Conservation (phyloP, 1,140 invertebrate species). For the Aphaenogaster rudis region DNA sequence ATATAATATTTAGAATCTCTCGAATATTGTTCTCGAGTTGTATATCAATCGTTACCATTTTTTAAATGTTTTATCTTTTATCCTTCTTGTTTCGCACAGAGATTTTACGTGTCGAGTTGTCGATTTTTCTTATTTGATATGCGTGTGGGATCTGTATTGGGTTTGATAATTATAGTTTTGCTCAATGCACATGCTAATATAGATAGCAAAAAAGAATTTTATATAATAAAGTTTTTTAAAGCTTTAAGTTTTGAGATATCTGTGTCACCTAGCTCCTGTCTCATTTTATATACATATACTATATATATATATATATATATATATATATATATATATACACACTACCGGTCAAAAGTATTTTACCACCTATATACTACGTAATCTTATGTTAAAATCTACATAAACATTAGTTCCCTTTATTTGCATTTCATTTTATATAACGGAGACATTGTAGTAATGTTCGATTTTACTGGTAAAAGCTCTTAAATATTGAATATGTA, state of each 20-base stretch:
- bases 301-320: too few species aligned
- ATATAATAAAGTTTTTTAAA: not conserved
- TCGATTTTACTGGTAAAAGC: too few species aligned
- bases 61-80: not conserved
- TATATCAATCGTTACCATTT: not conserved
- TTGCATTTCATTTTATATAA: too few species aligned
- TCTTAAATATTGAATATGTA: too few species aligned
- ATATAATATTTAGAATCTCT: not conserved
- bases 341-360: too few species aligned
- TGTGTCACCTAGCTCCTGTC: not conserved
- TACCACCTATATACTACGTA: too few species aligned
- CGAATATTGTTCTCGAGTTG: not conserved
- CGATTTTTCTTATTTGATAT: not conserved
- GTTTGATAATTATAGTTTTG: not conserved
- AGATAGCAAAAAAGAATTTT: not conserved
- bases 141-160: not conserved
- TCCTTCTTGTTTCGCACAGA: not conserved
- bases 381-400: too few species aligned
- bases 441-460: too few species aligned
- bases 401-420: too few species aligned
- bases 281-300: not conserved
- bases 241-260: not conserved
- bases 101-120: not conserved
- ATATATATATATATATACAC: too few species aligned
- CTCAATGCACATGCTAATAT: not conserved